Evolutionary conservation across 37 sponge, comb jelly and placozoan genomes (phyloP), one percentile per base, ranked within the genome.

Genomic region (Crambe crambe): DNA sequence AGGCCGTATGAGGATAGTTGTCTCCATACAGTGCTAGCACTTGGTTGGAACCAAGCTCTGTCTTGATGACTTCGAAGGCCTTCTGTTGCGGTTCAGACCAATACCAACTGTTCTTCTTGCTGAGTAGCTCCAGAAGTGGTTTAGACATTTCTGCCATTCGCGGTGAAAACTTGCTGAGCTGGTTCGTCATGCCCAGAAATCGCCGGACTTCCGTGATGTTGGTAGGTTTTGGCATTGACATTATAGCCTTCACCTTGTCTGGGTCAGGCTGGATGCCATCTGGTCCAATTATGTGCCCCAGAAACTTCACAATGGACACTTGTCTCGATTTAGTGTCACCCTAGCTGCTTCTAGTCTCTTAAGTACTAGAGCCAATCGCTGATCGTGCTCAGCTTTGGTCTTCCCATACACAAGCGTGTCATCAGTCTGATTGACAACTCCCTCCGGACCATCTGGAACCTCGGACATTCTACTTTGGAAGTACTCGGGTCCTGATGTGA

Each of bases 131-230:
- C n/a, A 74, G 62, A 29, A 86, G 75, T 37, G 87, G 87, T 30
- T 78, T 20, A 1, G 66, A 43, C 9, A 1, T 43, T 56, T 86
- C 75, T 21, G 87, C 80, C 40, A 70, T 10, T 8, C 42, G 34
- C 9, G 80, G 74, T 25, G 73, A 22, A 59, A 86, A 86, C 56
- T 79, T 78, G 23, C 75, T 56, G 38, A 86, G 56, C 69, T 73
- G 74, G 73, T 79, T 79, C 2, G 63, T 64, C 69, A 80, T 79
- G 34, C 87, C 87, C 26, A 85, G 36, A 32, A 85, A 85, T 22
- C 79, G 27, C 1, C 78, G 44, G 20, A 85, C n/a, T 70, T 85
- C 86, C 34, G 25, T 37, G 23, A 70, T 34, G 70, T 39, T 66
- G 20, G 70, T 76, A 23, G 85, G 85, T 32, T 20, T 38, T 21